Percentiles rank a stretch among this genome's conserved stretches.
These are phyloP conservation scores for Calameuta idolon DNA, from an alignment of 2,888 invertebrate species.

Conservation along the genomic window DNA sequence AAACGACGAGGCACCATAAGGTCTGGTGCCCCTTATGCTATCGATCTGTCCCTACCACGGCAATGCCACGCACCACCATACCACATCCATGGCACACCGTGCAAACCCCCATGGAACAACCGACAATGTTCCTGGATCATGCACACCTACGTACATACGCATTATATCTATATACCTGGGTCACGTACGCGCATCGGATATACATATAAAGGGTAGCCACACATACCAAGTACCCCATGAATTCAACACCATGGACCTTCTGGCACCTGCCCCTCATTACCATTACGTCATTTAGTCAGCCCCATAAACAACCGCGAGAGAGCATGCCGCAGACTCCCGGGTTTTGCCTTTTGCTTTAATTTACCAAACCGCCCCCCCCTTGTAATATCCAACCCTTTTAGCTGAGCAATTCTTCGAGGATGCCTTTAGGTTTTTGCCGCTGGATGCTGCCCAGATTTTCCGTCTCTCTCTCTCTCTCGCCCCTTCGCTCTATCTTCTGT, in stretches of 20 bases:
- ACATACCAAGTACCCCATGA: background rate
- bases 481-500: slow-evolving; percentile 31
- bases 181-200: background rate
- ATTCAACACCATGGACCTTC: slow-evolving; percentile 30
- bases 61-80: slow-evolving; percentile 33
- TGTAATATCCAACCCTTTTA: background rate
- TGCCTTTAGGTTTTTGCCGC: background rate
- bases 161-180: slow-evolving; percentile 8
- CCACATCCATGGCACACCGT: slow-evolving; percentile 30
- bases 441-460: too few relatives aligned
- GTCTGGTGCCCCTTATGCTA: slow-evolving; percentile 59
- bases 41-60: slow-evolving; percentile 57
- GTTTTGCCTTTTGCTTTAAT: background rate
- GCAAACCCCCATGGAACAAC: slow-evolving; percentile 45
- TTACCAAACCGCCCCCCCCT: background rate
- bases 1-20: slow-evolving; percentile 57
- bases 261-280: slow-evolving; percentile 47
- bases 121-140: slow-evolving; percentile 43
- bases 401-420: background rate
- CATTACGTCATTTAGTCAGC: slow-evolving; percentile 38
- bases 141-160: slow-evolving; percentile 18
- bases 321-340: background rate
- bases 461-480: slow-evolving; percentile 8
- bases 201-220: background rate
- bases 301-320: slow-evolving; percentile 3